phyloP scores from a whole-genome alignment of 2,797 vertebrate species.

The Peromyscus aztecus region DNA sequence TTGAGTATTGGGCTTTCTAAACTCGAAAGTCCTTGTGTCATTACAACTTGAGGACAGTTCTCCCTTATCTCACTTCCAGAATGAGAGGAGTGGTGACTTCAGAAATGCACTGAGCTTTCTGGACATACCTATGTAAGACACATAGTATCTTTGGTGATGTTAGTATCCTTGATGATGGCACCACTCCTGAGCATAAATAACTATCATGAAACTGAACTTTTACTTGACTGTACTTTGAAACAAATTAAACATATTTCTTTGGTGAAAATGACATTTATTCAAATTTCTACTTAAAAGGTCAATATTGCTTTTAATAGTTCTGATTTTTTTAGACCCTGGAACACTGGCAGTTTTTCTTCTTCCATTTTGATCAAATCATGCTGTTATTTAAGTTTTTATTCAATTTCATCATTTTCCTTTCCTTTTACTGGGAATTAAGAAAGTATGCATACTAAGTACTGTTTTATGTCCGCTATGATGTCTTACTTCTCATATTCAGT shows the following conservation, averaged over 20 bases:
- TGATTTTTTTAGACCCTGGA: constrained; percentile 85
- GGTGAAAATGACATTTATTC: constrained; percentile 35
- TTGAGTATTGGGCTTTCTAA: constrained; percentile 20
- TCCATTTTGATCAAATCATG: constrained; percentile 78
- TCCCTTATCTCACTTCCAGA: constrained; percentile 32
- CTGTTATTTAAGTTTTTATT: constrained; percentile 65
- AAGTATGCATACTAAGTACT: constrained; percentile 35
- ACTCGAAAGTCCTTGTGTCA: neutral
- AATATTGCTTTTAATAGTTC: constrained; percentile 51
- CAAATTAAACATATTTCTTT: constrained; percentile 28
- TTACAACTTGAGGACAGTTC: neutral
- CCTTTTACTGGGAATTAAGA: constrained; percentile 58
- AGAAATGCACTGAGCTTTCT: neutral
- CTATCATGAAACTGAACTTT: constrained; percentile 45
- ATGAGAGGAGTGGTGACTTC: constrained; percentile 9
- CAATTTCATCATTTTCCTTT: constrained; percentile 67
- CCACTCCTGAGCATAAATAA: constrained; percentile 31
- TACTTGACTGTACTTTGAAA: neutral
- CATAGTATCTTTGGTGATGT: neutral
- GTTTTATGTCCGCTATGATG: constrained; percentile 25
- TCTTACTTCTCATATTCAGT: neutral
- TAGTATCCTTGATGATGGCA: constrained; percentile 4
- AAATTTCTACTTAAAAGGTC: constrained; percentile 63
- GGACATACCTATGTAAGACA: neutral
- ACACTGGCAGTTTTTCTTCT: constrained; percentile 56